Evolutionary conservation across 2,113 vertebrate species (phyloP), one percentile per base, ranked within the genome.

Genomic region (Lepisosteus oculatus): DNA sequence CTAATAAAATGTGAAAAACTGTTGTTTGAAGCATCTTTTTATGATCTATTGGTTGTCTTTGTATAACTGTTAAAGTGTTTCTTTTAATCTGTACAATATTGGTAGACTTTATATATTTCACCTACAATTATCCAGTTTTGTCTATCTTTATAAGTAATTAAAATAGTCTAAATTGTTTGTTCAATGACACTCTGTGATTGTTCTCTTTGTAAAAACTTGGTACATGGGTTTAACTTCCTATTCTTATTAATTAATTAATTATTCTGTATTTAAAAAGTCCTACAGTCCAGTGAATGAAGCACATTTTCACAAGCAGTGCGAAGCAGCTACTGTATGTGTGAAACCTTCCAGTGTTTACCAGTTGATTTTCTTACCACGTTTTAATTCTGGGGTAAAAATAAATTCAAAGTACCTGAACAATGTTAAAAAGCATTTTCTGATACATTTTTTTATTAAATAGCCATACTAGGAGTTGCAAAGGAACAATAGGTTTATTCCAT

Each of bases 1-100:
- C 89, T 92, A 95, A 96, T 97, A 75, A 65, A 77, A 65, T 64
- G 62, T 65, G 54, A 73, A 79, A 74, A 89, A 85, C 82, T 77
- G 91, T 92, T 93, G 82, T 91, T 90, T 90, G 90, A 93, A 93
- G 92, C 85, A 76, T 72, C 83, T 86, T 41, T 81, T 84, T 86
- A 79, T 84, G 81, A 75, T 73, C 85, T 90, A 83, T 82, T 83
- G 78, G 67, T 83, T 54, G 79, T 86, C 83, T 87, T 84, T 90
- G 69, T 86, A 83, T 84, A 78, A 67, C 80, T 88, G 85, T 89
- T 87, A 88, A 87, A 85, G 74, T 67, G 72, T 77, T 76, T 87
- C 81, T 81, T 79, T 80, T 74, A 82, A 78, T 79, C 83, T 86
- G 81, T 85, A 77, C 81, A 77, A 87, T 77, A 82, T 80, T 83